phyloP scores from a whole-genome alignment of 1,140 invertebrate species.

The Calliopsis andreniformis region DNA sequence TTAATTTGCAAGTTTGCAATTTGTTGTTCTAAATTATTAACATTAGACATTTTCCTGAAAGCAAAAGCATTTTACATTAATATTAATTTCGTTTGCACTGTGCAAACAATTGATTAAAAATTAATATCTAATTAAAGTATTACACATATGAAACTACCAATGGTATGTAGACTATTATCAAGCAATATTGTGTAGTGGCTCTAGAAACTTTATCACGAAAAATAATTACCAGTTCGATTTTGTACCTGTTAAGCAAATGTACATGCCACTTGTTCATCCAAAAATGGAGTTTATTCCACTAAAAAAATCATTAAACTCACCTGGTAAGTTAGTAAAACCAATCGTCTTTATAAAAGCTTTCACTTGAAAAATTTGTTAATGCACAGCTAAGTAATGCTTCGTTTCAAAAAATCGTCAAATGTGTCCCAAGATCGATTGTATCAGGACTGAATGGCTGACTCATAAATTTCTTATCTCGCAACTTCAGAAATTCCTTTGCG shows the following conservation, averaged over 20 bases:
- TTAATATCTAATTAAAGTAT: no score
- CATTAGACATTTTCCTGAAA: constrained; percentile 72
- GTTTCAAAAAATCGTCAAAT: background rate
- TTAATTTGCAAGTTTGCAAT: constrained; percentile 79
- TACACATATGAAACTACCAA: no score
- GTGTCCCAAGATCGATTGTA: background rate
- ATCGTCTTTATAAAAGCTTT: background rate
- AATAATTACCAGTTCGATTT: constrained; percentile 30
- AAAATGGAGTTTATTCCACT: constrained; percentile 52
- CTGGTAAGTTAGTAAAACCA: constrained; percentile 39
- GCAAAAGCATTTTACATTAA: background rate
- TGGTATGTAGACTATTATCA: no score
- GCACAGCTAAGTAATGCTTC: background rate
- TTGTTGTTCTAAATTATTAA: constrained; percentile 79
- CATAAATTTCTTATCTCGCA: constrained; percentile 47
- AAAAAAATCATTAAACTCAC: constrained; percentile 30
- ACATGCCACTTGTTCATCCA: background rate
- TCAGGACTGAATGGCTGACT: constrained; percentile 34
- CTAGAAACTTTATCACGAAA: background rate
- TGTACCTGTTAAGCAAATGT: constrained; percentile 20
- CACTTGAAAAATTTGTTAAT: background rate
- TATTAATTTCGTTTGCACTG: background rate
- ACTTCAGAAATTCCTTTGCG: constrained; percentile 44
- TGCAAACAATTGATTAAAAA: background rate
- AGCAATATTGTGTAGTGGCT: no score